phyloP scores from a whole-genome alignment of 2,797 vertebrate species.

The Tamandua tetradactyla region DNA sequence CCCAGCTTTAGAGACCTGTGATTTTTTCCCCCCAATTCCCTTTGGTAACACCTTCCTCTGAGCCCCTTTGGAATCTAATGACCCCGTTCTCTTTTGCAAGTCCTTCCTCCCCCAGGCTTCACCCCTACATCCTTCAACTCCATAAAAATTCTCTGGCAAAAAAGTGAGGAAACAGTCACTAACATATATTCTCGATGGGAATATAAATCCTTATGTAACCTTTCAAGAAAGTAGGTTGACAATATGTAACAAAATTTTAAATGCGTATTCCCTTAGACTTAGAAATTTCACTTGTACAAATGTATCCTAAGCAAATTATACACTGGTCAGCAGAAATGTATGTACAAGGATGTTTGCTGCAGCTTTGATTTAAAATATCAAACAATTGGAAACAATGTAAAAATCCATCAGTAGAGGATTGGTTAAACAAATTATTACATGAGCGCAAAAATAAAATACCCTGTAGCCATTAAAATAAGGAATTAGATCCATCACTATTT shows the following conservation, averaged over 20 bases:
- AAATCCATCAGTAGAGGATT: neutral
- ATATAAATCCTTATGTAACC: neutral
- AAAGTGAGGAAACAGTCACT: conserved; percentile 1
- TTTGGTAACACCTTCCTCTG: neutral
- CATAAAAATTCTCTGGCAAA: neutral
- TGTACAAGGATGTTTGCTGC: neutral
- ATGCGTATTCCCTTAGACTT: neutral
- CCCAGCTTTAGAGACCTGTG: neutral
- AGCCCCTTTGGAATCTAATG: too few relatives aligned
- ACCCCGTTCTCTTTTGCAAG: too few relatives aligned
- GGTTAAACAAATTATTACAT: neutral
- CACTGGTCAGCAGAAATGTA: neutral
- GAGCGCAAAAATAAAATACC: neutral
- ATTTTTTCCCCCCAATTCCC: neutral
- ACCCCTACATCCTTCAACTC: too few relatives aligned
- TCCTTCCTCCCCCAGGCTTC: neutral
- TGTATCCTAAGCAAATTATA: conserved; percentile 5
- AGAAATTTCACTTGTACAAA: conserved; percentile 53
- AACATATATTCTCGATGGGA: neutral
- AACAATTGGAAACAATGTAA: conserved; percentile 19
- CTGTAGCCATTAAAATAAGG: neutral
- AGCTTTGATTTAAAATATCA: conserved; percentile 36
- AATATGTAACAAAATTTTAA: neutral
- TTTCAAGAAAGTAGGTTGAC: neutral
- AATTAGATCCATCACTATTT: neutral